Conservation (phyloP, 2,888 invertebrate genomes). For the Napeogenes sylphis region DNA sequence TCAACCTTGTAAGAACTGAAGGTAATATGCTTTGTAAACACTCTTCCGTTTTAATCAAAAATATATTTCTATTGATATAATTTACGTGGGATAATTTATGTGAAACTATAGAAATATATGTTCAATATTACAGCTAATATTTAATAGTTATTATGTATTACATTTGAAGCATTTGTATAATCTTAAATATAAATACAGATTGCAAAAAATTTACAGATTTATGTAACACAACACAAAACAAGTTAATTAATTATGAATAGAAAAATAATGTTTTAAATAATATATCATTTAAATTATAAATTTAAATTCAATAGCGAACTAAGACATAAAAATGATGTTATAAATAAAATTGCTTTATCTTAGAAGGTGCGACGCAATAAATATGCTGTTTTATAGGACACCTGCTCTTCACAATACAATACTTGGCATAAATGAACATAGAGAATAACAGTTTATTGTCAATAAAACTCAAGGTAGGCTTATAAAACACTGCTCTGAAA, state of each 20-base stretch:
- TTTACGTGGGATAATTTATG: background rate
- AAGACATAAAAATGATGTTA: conserved; percentile 25
- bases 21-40: conserved; percentile 20
- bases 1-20: conserved; percentile 40
- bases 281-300: too few species aligned
- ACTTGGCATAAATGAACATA: conserved; percentile 26
- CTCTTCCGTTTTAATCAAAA: conserved; percentile 13
- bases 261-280: too few species aligned
- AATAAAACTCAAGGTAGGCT: conserved; percentile 46
- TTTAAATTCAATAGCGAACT: too few species aligned
- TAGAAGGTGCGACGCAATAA: conserved; percentile 23
- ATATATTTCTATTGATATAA: conserved; percentile 11
- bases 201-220: too few species aligned
- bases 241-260: too few species aligned
- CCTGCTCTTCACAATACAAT: conserved; percentile 37
- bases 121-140: too few species aligned
- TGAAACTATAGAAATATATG: too few species aligned
- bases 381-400: conserved; percentile 41
- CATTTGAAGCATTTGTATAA: too few species aligned
- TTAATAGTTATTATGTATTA: too few species aligned
- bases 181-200: too few species aligned
- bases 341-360: conserved; percentile 40
- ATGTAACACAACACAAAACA: too few species aligned
- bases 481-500: conserved; percentile 43
- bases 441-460: conserved; percentile 39